Percentiles rank a stretch among this genome's conserved stretches.
These are phyloP conservation scores for Drosophila mercatorum DNA, from an alignment of 2,888 invertebrate genomes.

Conservation along the genomic window DNA sequence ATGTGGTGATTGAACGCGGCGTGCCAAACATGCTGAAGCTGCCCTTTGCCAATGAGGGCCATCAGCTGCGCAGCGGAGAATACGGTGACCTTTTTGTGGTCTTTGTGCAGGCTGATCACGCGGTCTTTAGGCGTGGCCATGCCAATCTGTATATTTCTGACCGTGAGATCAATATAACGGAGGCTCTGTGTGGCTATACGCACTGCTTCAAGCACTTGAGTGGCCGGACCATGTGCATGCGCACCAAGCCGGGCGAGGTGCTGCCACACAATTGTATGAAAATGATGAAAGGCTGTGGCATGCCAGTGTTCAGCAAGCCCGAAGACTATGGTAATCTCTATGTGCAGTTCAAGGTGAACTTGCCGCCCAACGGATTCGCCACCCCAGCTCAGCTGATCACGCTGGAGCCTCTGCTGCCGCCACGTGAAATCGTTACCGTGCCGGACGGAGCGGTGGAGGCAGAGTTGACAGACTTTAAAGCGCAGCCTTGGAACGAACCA, in stretches of 20 bases:
- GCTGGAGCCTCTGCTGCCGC: conserved; percentile 91
- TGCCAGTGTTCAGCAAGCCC: conserved; percentile 94
- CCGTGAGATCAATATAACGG: conserved; percentile 91
- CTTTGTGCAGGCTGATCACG: conserved; percentile 92
- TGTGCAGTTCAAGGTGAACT: conserved; percentile 93
- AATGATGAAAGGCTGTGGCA: conserved; percentile 93
- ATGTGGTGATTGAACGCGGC: conserved; percentile 95
- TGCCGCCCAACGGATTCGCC: conserved; percentile 93
- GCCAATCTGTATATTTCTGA: conserved; percentile 89
- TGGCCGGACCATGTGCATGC: conserved; percentile 92
- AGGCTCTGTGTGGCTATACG: conserved; percentile 95
- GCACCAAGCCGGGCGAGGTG: conserved; percentile 91
- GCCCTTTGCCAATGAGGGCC: conserved; percentile 94
- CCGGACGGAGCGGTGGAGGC: conserved; percentile 94
- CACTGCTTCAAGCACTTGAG: conserved; percentile 95
- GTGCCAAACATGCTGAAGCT: conserved; percentile 95
- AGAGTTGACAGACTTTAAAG: conserved; percentile 90
- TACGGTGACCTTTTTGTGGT: conserved; percentile 96
- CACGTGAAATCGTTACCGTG: conserved; percentile 89
- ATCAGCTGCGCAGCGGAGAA: conserved; percentile 94
- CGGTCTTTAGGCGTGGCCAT: conserved; percentile 90
- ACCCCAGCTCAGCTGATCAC: conserved; percentile 88
- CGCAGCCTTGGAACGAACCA: conserved; percentile 77
- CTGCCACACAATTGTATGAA: conserved; percentile 91
- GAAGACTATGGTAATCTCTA: conserved; percentile 94